Percentiles rank a stretch among this genome's conserved stretches.
phyloP scores from a whole-genome alignment of 1,140 invertebrate species.

The Leucophenga varia region DNA sequence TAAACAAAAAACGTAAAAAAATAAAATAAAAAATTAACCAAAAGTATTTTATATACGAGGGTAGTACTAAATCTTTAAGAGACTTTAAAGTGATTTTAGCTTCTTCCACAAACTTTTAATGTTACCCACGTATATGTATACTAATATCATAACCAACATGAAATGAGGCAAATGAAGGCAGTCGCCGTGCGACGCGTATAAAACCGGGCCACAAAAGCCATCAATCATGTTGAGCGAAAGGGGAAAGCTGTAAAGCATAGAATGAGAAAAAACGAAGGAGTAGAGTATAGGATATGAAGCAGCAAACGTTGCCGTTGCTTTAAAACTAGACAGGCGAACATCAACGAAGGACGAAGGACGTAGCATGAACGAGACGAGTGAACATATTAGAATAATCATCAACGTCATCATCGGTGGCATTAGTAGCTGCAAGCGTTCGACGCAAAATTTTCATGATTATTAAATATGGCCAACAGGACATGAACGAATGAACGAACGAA shows the following conservation, averaged over 20 bases:
- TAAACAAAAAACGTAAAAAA: conserved; percentile 46
- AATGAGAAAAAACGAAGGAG: too few relatives aligned
- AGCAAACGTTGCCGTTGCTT: too few relatives aligned
- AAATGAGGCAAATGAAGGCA: not conserved
- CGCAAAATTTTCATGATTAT: conserved; percentile 38
- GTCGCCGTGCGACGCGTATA: conserved; percentile 13
- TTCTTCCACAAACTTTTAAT: too few relatives aligned
- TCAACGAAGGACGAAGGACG: too few relatives aligned
- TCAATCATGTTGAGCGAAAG: conserved; percentile 52
- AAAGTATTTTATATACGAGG: conserved; percentile 20
- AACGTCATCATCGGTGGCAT: conserved; percentile 34
- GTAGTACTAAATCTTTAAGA: conserved; percentile 12
- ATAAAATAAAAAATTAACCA: conserved; percentile 20
- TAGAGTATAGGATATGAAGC: not conserved
- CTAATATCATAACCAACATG: conserved; percentile 15
- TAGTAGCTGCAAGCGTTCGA: conserved; percentile 5
- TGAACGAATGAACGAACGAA: too few relatives aligned
- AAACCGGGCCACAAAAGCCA: conserved; percentile 47
- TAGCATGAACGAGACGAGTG: too few relatives aligned
- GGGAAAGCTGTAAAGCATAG: conserved; percentile 44
- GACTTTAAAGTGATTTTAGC: too few relatives aligned
- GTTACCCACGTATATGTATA: conserved; percentile 18
- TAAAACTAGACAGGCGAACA: too few relatives aligned
- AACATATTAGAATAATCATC: conserved; percentile 50
- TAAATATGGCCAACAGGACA: conserved; percentile 50